A percentile compares a stretch with the other conserved stretches of the same genome.
phyloP scores from a whole-genome alignment of 2,113 vertebrate species.

The Dryoscopus gambensis region DNA sequence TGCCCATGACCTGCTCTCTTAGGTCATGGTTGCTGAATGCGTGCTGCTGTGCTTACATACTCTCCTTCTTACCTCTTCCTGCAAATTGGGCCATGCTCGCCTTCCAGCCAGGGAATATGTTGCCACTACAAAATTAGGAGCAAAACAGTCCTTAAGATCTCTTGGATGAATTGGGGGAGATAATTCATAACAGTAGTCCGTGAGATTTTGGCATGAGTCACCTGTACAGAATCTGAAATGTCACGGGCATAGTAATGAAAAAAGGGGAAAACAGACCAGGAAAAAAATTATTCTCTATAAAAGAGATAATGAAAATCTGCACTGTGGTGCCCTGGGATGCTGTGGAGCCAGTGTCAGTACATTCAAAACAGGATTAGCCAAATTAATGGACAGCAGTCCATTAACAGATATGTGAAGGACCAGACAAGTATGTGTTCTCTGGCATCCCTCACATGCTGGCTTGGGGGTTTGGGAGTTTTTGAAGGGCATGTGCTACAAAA shows the following conservation, averaged over 20 bases:
- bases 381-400: not conserved
- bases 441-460: not conserved
- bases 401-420: not conserved
- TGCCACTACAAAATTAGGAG: not conserved
- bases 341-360: not conserved
- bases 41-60: not conserved
- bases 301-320: not conserved
- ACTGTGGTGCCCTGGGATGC: not conserved
- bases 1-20: not conserved
- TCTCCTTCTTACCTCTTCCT: not conserved
- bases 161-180: not conserved
- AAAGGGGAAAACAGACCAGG: not conserved
- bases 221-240: not conserved
- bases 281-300: not conserved
- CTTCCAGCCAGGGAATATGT: not conserved
- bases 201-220: not conserved
- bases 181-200: not conserved
- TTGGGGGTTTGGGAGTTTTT: not conserved
- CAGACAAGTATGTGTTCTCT: not conserved
- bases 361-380: not conserved
- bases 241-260: not conserved
- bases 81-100: rapidly evolving
- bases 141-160: not conserved
- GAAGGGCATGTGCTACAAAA: not conserved
- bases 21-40: not conserved